phyloP scores from a whole-genome alignment of 2,113 vertebrate genomes.

The Macheiramphus alcinus region DNA sequence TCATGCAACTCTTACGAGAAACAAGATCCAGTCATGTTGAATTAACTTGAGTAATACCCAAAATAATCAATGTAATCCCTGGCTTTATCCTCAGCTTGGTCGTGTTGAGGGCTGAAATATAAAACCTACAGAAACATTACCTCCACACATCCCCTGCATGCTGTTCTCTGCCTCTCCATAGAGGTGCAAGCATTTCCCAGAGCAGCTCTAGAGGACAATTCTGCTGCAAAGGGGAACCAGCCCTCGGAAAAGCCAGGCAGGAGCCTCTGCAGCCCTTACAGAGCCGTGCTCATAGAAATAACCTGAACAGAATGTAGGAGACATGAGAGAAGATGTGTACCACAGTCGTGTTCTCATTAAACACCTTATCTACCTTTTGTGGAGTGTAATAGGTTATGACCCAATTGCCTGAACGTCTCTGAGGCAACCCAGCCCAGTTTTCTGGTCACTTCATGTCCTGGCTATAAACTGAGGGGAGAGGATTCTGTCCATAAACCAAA shows the following conservation, averaged over 20 bases:
- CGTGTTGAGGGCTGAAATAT: neutral
- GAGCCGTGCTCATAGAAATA: neutral
- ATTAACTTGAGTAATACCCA: neutral
- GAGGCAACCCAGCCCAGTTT: neutral
- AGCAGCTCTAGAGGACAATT: neutral
- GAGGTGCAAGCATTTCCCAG: neutral
- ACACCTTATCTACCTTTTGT: neutral
- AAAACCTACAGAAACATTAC: neutral
- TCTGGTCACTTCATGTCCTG: neutral
- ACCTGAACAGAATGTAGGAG: neutral
- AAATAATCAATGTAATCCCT: neutral
- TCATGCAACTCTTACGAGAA: neutral
- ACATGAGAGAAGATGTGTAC: neutral
- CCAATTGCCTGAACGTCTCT: neutral
- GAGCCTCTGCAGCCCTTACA: neutral
- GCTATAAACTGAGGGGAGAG: neutral
- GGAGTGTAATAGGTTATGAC: accelerated
- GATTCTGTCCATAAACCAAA: neutral
- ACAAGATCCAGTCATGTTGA: neutral
- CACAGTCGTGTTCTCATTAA: neutral
- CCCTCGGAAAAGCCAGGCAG: neutral
- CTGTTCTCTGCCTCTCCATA: neutral
- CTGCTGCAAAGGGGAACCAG: neutral
- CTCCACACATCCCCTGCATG: neutral
- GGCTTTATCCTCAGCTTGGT: neutral